phyloP scores from a whole-genome alignment of 2,113 vertebrate genomes.

The Calypte anna region DNA sequence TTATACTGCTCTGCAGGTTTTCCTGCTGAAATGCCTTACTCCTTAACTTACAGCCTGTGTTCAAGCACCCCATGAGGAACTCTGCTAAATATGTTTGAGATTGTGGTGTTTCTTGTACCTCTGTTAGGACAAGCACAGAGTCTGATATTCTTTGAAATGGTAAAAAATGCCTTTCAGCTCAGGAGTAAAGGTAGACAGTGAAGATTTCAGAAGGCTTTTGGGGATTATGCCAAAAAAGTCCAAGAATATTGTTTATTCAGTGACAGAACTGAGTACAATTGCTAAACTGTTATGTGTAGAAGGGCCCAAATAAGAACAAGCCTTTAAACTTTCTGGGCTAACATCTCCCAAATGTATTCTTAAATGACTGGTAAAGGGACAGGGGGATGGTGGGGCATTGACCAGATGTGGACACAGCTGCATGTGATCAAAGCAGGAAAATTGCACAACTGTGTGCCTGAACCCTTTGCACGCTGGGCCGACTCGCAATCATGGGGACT shows the following conservation, averaged over 20 bases:
- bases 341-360: neutral
- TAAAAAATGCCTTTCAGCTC: neutral
- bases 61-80: neutral
- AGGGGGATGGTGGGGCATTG: neutral
- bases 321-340: neutral
- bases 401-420: neutral
- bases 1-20: neutral
- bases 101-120: neutral
- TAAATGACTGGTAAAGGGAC: neutral
- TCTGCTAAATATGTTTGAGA: neutral
- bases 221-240: neutral
- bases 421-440: neutral
- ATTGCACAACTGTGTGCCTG: neutral
- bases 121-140: neutral
- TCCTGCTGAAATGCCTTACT: neutral
- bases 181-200: neutral
- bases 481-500: fast-evolving
- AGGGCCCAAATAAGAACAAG: neutral
- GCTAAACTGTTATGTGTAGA: neutral
- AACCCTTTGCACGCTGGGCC: neutral
- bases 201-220: neutral
- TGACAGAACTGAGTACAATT: neutral
- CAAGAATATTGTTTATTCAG: neutral
- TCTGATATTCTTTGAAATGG: neutral
- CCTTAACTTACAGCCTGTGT: neutral